phyloP scores from a whole-genome alignment of 2,113 vertebrate genomes.

The Uria aalge region DNA sequence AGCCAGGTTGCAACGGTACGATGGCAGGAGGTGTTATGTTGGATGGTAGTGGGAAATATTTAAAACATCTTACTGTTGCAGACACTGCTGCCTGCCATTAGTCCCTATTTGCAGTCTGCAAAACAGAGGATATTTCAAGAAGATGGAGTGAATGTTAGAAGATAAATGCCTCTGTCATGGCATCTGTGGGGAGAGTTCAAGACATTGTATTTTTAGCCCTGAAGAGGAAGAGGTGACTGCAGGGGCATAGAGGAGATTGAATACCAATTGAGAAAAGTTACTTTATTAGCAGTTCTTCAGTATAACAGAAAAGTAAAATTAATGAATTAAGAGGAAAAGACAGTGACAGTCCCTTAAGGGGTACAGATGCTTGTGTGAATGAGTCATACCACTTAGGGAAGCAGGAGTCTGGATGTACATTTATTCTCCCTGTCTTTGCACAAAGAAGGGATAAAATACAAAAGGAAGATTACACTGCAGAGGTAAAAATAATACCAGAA shows the following conservation, averaged over 20 bases:
- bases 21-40: not conserved
- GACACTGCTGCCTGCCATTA: not conserved
- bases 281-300: slow-evolving; percentile 30
- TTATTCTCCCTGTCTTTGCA: not conserved
- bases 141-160: not conserved
- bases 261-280: slow-evolving; percentile 1
- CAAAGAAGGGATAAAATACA: slow-evolving; percentile 5
- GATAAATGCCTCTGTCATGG: not conserved
- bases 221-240: not conserved
- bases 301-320: slow-evolving; percentile 13
- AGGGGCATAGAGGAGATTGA: not conserved
- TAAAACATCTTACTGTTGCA: not conserved
- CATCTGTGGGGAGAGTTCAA: not conserved
- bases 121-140: not conserved
- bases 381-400: slow-evolving; percentile 26
- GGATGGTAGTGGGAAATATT: not conserved
- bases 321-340: slow-evolving; percentile 26
- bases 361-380: slow-evolving; percentile 14
- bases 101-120: not conserved
- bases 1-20: not conserved
- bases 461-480: not conserved
- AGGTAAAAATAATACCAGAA: not conserved
- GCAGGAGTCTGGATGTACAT: not conserved
- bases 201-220: not conserved
- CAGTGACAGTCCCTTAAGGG: slow-evolving; percentile 15